Evolutionary conservation across 2,113 vertebrate genomes (phyloP).

Genomic region (Catharus fuscescens): DNA sequence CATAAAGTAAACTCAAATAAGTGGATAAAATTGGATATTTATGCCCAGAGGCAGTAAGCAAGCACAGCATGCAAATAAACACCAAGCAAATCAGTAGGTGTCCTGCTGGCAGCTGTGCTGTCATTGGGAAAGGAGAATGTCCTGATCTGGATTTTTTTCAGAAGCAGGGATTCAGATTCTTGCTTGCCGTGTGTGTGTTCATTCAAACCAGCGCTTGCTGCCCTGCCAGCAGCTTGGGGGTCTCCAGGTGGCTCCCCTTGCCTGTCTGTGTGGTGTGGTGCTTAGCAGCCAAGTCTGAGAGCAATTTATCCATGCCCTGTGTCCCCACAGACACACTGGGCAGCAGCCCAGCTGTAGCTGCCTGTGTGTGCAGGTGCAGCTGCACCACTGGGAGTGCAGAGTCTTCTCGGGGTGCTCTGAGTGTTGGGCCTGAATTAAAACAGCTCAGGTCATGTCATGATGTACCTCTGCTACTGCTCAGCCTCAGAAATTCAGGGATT

Average conservation of each 20-base stretch:
- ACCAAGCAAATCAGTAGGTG: background rate
- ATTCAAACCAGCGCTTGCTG: background rate
- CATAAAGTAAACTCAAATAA: background rate
- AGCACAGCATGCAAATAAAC: conserved; percentile 19
- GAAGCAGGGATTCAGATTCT: background rate
- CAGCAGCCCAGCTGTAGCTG: background rate
- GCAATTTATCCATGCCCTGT: background rate
- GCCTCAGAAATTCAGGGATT: background rate
- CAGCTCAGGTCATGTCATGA: background rate
- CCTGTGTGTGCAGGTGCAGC: background rate
- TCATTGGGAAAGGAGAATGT: background rate
- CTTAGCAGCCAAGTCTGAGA: background rate
- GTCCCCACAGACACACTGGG: background rate
- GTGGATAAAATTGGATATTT: background rate
- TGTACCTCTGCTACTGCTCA: background rate
- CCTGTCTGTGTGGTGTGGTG: background rate
- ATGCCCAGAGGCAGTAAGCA: background rate
- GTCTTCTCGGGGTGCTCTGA: background rate
- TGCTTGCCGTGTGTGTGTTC: background rate
- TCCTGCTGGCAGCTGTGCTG: conserved; percentile 3
- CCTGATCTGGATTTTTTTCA: background rate
- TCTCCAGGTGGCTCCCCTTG: background rate
- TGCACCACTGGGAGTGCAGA: background rate
- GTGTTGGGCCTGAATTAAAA: background rate
- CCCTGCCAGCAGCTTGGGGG: background rate